These are phyloP conservation scores for Adelognathus sp. DNA, from an alignment of 2,888 invertebrate species.

Conservation along the genomic window DNA sequence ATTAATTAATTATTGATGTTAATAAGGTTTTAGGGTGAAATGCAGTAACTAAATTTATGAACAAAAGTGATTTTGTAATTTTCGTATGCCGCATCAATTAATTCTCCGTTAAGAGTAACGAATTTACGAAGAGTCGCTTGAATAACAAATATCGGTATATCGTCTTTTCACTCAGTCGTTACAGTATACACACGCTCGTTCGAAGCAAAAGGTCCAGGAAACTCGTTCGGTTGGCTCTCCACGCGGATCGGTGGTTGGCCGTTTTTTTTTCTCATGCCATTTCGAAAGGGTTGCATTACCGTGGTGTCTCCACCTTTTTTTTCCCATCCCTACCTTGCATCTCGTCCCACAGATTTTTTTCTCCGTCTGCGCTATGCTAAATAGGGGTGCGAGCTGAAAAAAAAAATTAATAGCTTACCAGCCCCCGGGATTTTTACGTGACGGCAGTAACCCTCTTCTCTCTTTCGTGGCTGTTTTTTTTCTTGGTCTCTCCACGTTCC, in stretches of 20 bases:
- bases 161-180: no score
- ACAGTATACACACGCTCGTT: background rate
- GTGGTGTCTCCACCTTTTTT: slow-evolving; percentile 51
- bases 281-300: slow-evolving; percentile 55
- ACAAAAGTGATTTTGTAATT: no score
- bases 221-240: slow-evolving; percentile 43
- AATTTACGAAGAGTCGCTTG: no score
- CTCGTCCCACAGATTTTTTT: slow-evolving; percentile 28
- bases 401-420: slow-evolving; percentile 79
- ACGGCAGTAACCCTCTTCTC: slow-evolving; percentile 43
- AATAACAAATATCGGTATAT: no score
- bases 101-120: no score
- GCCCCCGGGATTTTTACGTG: slow-evolving; percentile 73
- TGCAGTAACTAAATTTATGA: no score
- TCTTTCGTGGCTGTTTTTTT: slow-evolving; percentile 40
- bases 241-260: slow-evolving; percentile 16
- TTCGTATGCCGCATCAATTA: no score
- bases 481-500: slow-evolving; percentile 16
- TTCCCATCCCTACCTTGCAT: background rate
- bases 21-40: no score
- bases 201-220: slow-evolving; percentile 6
- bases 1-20: no score
- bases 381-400: slow-evolving; percentile 76
- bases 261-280: slow-evolving; percentile 51
- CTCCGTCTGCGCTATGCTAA: slow-evolving; percentile 76